phyloP scores from a whole-genome alignment of 2,113 vertebrate genomes.

The Dryoscopus gambensis region DNA sequence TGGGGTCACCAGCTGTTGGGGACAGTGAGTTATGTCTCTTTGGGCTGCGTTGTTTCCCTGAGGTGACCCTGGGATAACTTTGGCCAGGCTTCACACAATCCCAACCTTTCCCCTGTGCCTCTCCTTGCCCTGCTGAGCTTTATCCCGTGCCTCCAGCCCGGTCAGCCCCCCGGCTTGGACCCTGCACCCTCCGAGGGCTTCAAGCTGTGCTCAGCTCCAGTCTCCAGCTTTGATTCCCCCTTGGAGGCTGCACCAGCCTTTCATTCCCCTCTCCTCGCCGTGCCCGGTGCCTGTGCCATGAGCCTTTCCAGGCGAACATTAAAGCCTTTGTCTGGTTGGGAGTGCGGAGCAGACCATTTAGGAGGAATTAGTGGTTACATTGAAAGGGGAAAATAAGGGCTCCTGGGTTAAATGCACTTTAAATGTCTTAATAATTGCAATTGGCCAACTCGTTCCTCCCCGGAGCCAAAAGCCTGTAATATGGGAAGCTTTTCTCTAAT shows the following conservation, averaged over 20 bases:
- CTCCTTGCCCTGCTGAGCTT: background rate
- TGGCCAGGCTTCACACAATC: background rate
- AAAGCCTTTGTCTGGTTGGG: constrained; percentile 48
- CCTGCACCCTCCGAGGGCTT: background rate
- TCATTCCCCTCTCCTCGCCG: background rate
- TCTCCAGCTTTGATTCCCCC: background rate
- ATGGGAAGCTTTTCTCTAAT: constrained; percentile 62
- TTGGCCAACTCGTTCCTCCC: constrained; percentile 59
- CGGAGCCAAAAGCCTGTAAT: constrained; percentile 60
- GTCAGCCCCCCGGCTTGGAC: background rate
- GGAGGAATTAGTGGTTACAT: constrained; percentile 53
- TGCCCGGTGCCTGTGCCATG: background rate
- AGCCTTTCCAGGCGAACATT: constrained; percentile 22
- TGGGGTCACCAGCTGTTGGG: background rate
- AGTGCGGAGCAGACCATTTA: constrained; percentile 20
- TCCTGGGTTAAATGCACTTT: constrained; percentile 64
- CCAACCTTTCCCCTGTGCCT: background rate
- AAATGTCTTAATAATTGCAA: constrained; percentile 71
- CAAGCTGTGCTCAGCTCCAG: background rate
- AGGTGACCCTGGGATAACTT: background rate
- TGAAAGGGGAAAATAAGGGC: constrained; percentile 56
- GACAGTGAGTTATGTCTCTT: background rate
- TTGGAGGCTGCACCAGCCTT: constrained; percentile 1
- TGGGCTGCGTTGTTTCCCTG: background rate
- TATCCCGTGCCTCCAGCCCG: background rate